Evolutionary conservation across 2,888 invertebrate genomes (phyloP).

Genomic region (Actias luna): DNA sequence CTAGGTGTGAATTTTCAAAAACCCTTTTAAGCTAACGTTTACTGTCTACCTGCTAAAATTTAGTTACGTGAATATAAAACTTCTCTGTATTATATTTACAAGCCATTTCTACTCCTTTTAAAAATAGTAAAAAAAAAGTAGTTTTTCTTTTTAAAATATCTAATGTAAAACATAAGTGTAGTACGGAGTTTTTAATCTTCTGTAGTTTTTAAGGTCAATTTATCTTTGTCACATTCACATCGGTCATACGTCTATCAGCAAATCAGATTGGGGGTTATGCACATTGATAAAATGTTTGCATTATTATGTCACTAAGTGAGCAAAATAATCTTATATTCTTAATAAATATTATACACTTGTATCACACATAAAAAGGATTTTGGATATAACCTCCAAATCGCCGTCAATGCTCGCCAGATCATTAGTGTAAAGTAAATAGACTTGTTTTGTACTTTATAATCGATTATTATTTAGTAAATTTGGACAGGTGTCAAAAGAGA

Average conservation of each 20-base stretch:
- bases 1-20: too few species aligned
- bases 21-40: too few species aligned
- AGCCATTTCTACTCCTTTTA: too few species aligned
- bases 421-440: too few species aligned
- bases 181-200: not conserved
- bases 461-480: too few species aligned
- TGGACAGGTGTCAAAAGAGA: too few species aligned
- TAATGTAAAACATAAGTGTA: not conserved
- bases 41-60: too few species aligned
- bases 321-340: not conserved
- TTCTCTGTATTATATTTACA: too few species aligned
- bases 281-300: conserved; percentile 1
- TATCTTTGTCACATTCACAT: not conserved
- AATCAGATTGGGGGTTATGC: not conserved
- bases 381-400: not conserved
- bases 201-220: not conserved
- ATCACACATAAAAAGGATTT: not conserved
- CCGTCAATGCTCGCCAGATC: not conserved
- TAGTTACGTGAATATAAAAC: too few species aligned
- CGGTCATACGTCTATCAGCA: not conserved
- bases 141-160: not conserved
- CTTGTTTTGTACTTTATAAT: not conserved
- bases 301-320: not conserved
- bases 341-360: not conserved
- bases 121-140: not conserved